Percentiles rank a stretch among this genome's conserved stretches.
Conservation (phyloP, 1,140 invertebrate species). For the Drosophila melanogaster region DNA sequence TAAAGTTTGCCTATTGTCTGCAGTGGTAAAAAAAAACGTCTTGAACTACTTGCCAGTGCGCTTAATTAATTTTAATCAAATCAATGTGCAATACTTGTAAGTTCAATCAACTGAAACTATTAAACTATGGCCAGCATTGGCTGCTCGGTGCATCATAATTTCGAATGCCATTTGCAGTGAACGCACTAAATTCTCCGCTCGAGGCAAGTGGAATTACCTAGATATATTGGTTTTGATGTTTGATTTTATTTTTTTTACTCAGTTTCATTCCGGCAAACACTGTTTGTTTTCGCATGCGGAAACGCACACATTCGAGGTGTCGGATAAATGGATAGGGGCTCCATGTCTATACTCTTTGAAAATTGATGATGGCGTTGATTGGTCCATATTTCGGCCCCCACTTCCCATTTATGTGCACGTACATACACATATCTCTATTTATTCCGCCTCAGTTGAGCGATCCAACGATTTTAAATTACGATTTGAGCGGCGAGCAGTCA, state of each 20-base stretch:
- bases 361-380: slow-evolving; percentile 29
- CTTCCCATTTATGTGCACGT: background rate
- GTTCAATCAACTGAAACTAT: slow-evolving; percentile 16
- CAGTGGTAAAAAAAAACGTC: too few relatives aligned
- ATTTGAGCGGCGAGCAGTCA: slow-evolving; percentile 14
- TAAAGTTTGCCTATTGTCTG: background rate
- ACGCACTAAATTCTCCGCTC: background rate
- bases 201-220: slow-evolving; percentile 11
- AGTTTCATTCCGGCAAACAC: slow-evolving; percentile 2
- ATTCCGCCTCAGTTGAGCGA: slow-evolving; percentile 11
- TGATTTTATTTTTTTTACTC: slow-evolving; percentile 7
- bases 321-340: background rate
- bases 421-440: slow-evolving; percentile 10
- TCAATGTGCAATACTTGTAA: background rate
- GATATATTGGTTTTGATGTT: slow-evolving; percentile 15
- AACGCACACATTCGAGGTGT: slow-evolving; percentile 7
- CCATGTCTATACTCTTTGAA: background rate
- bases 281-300: slow-evolving; percentile 15
- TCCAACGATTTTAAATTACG: slow-evolving; percentile 37
- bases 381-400: background rate
- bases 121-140: background rate
- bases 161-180: background rate
- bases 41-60: slow-evolving; percentile 10
- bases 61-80: slow-evolving; percentile 21
- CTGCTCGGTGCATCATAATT: slow-evolving; percentile 2